Evolutionary conservation across 2,888 invertebrate genomes (phyloP), one percentile per base, ranked within the genome.

Genomic region (Epistrophella euchroma): DNA sequence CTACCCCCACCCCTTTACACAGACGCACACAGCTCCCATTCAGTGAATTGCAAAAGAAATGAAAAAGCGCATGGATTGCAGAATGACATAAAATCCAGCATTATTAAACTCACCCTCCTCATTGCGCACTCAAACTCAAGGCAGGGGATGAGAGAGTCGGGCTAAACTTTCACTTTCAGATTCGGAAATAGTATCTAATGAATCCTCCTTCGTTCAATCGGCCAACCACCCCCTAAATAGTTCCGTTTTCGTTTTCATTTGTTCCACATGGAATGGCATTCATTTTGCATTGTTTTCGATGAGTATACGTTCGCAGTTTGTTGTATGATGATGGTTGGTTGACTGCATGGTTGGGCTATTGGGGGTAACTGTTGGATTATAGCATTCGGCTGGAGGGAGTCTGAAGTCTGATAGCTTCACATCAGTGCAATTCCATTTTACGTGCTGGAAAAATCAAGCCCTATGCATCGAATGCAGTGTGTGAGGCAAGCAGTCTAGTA

Each of bases 171-270:
- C 86, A 70, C 82, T 86, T 86, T 86, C 77, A 60, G 45, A 71
- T 82, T 86, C 86, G 86, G 86, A 86, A 86, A 78, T 74, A 77
- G 71, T 45, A 71, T 35, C 6, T 5, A 28, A 6, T 28, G 70
- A 66, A 72, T 52, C 72, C 68, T 45, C 10, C 47, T 28, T 9
- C 19, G 66, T 25, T 52, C 45, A 52, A 15, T 25, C 56, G 52
- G 19, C 58, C 71, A 71, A 62, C 62, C 81, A 66, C 68, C 81
- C 40, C 19, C 43, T 32, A 58, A 82, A 82, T 82, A 86, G 86
- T 86, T 86, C 82, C 86, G 86, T 82, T 82, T 86, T 86, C 86
- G 86, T 81, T 86, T 86, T 86, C 86, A 86, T 74, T 86, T 78
- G 82, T 82, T 86, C 82, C 77, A 85, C 76, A 76, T 76, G 85